phyloP scores from a whole-genome alignment of 2,888 invertebrate species.

The Lampropteryx suffumata region DNA sequence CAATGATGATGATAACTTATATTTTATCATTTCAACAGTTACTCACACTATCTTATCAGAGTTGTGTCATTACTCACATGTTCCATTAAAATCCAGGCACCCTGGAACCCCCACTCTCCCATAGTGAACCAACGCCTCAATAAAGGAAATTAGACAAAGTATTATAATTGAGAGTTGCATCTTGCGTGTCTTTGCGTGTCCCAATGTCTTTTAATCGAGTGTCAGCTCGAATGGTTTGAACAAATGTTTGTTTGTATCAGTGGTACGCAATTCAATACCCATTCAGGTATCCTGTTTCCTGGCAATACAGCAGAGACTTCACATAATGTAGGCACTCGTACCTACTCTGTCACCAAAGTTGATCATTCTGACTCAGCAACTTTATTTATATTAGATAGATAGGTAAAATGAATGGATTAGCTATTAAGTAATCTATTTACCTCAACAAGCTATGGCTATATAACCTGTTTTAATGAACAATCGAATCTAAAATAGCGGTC shows the following conservation, averaged over 20 bases:
- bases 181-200: slow-evolving; percentile 10
- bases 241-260: slow-evolving; percentile 4
- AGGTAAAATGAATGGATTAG: too few relatives aligned
- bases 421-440: too few relatives aligned
- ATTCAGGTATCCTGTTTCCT: slow-evolving; percentile 18
- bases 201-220: slow-evolving; percentile 6
- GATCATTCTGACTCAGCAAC: too few relatives aligned
- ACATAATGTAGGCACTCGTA: too few relatives aligned
- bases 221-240: not conserved
- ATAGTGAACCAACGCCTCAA: slow-evolving; percentile 50
- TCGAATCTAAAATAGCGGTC: too few relatives aligned
- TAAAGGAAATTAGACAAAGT: slow-evolving; percentile 38
- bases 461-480: too few relatives aligned
- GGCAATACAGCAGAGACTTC: not conserved
- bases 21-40: too few relatives aligned
- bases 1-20: too few relatives aligned
- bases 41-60: too few relatives aligned
- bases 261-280: slow-evolving; percentile 5
- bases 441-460: too few relatives aligned
- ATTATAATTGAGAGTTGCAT: slow-evolving; percentile 40
- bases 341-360: too few relatives aligned
- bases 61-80: slow-evolving; percentile 66
- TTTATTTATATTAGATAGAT: too few relatives aligned
- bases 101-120: slow-evolving; percentile 52
- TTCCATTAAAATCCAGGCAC: slow-evolving; percentile 61